Evolutionary conservation across 2,113 vertebrate genomes (phyloP), one percentile per base, ranked within the genome.

Genomic region (Entomyzon cyanotis): DNA sequence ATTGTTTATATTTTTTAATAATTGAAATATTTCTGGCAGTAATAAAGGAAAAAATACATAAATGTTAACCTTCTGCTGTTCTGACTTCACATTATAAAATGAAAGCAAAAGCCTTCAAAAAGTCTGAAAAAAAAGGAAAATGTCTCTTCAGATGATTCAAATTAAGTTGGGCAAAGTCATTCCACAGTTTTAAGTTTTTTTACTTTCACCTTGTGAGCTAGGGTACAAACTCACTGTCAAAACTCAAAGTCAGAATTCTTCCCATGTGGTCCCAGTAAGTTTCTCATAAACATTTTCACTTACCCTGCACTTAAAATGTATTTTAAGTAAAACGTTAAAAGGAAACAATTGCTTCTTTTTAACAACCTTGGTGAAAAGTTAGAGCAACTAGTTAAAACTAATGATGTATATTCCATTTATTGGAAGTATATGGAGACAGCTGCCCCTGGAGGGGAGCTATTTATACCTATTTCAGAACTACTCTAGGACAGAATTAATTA

Each of bases 351-450:
- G 7, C 4, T 23, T 63, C 8, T 28, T 17, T 17, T 88, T 63
- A 70, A 67, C 19, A 53, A 42, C 11, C 50, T 47, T 60, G 18
- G 70, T 81, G 60, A 84, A 86, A 89, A 77, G 30, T 52, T 89
- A 65, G 7, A 41, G n/a, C 42, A 87, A 58, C 37, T 39, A 47
- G 10, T 78, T 58, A 74, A 77, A 81, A 3, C 9, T 65, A 73
- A 60, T 42, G 4, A 64, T 15, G 7, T 25, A 15, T 55, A 22
- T 76, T 50, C 3, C 10, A 13, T 60, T 76, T 91, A 63, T 73
- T 68, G 33, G 42, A 3, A 4, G 6, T 44, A 16, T 0, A 0
- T 33, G 15, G 16, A 53, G n/a, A 69, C 15, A 64, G 16, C 3
- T 58, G 31, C 12, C n/a, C 84, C 46, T 14, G 53, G 73, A 62